A percentile compares a stretch with the other conserved stretches of the same genome.
These are phyloP conservation scores for Bergia sp. DNA, from an alignment of 92 coral and sea anemone species.

Conservation along the genomic window DNA sequence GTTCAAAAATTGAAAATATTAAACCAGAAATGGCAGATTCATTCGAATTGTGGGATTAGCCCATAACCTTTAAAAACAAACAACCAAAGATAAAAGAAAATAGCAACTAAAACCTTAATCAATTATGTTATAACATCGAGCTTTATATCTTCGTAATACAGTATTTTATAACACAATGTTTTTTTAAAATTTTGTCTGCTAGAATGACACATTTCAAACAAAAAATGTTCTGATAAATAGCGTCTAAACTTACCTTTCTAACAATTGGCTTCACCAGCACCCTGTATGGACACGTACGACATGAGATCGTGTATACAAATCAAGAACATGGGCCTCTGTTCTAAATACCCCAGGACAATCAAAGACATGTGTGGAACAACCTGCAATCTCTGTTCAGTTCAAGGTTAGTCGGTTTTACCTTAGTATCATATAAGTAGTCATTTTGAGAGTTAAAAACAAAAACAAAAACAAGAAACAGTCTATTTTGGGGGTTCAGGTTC, in stretches of 20 bases:
- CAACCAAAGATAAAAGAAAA: not conserved
- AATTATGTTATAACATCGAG: not conserved
- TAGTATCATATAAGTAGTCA: not conserved
- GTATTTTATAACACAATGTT: too few species aligned
- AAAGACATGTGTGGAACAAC: slow-evolving; percentile 83
- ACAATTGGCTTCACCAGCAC: slow-evolving; percentile 40
- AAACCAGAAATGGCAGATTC: not conserved
- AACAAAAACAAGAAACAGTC: too few species aligned
- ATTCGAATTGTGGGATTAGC: too few species aligned
- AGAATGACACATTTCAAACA: not conserved
- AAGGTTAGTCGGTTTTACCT: not conserved
- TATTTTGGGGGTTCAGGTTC: too few species aligned
- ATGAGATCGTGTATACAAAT: slow-evolving; percentile 50
- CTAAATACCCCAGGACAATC: slow-evolving; percentile 75
- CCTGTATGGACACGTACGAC: slow-evolving; percentile 76
- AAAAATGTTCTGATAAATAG: not conserved
- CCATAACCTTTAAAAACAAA: not conserved
- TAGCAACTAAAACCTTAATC: too few species aligned
- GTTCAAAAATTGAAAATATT: not conserved
- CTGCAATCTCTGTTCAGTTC: slow-evolving; percentile 69
- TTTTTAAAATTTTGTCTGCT: not conserved
- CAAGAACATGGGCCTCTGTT: slow-evolving; percentile 72
- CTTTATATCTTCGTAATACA: too few species aligned
- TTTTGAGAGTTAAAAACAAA: not conserved
- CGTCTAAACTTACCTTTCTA: not conserved